A percentile compares a stretch with the other conserved stretches of the same genome.
Evolutionary conservation across 37 sponge, comb jelly and placozoan species (phyloP).

Genomic region (Amphimedon queenslandica): DNA sequence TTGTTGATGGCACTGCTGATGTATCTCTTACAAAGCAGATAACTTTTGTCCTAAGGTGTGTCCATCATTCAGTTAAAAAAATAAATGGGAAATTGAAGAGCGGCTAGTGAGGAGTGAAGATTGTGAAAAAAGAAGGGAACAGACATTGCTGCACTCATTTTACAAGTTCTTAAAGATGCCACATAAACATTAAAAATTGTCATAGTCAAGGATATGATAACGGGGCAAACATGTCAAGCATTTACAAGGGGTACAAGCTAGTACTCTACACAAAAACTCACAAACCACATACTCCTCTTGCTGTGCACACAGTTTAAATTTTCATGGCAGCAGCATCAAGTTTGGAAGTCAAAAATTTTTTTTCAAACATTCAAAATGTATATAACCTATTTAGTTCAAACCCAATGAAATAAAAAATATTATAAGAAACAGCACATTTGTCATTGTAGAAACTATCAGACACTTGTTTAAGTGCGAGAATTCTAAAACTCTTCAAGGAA

Average conservation of each 20-base stretch:
- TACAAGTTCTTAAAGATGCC: background rate
- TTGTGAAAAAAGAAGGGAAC: slow-evolving; percentile 1
- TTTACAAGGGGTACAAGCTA: background rate
- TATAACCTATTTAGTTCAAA: background rate
- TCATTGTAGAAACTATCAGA: background rate
- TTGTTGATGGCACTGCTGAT: background rate
- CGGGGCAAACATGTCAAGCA: background rate
- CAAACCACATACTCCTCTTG: background rate
- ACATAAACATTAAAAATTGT: too few relatives aligned
- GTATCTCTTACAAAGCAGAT: background rate
- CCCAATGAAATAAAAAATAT: background rate
- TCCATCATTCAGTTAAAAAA: too few relatives aligned
- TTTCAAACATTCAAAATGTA: background rate
- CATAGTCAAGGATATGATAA: too few relatives aligned
- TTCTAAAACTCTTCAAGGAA: background rate
- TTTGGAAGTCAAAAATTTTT: background rate
- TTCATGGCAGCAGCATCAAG: background rate
- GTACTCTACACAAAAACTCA: background rate
- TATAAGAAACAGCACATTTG: background rate
- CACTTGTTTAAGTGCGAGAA: background rate
- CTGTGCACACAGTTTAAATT: background rate
- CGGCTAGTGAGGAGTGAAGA: background rate
- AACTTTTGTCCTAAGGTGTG: background rate
- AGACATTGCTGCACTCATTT: background rate
- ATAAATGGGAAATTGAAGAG: background rate